Evolutionary conservation across 2,888 invertebrate species (phyloP).

Genomic region (Gastracanthus pulcherrimus): DNA sequence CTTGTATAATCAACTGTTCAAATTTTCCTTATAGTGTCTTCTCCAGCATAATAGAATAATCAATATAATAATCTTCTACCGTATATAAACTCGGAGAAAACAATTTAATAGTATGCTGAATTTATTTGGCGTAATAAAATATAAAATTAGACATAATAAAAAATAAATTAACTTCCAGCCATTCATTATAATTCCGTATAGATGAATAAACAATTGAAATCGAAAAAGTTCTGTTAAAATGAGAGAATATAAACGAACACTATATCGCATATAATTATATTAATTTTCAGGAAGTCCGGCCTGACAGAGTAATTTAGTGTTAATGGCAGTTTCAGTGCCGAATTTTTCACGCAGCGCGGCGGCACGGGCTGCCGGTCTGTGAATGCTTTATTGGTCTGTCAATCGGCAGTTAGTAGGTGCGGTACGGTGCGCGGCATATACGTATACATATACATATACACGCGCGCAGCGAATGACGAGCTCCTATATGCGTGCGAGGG

Average conservation of each 20-base stretch:
- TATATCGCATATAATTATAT: neutral
- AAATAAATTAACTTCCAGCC: neutral
- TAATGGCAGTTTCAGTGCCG: conserved; percentile 36
- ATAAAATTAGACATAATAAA: neutral
- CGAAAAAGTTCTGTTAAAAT: neutral
- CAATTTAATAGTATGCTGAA: too few species aligned
- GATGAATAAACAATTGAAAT: neutral
- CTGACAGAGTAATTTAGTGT: conserved; percentile 16
- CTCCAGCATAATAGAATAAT: too few species aligned
- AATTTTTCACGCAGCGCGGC: conserved; percentile 36
- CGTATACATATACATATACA: too few species aligned
- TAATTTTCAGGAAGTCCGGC: neutral
- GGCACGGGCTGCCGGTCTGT: neutral
- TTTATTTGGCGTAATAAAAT: neutral
- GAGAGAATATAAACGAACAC: too few species aligned
- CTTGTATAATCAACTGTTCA: too few species aligned
- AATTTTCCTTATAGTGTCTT: too few species aligned
- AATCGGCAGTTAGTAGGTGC: conserved; percentile 48
- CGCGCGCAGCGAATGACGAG: conserved; percentile 13
- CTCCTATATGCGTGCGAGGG: neutral
- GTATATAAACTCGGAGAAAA: too few species aligned
- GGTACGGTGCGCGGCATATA: neutral
- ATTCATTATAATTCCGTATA: neutral
- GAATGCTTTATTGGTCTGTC: conserved; percentile 54
- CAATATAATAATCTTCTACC: too few species aligned